Percentiles rank a stretch among this genome's conserved stretches.
Evolutionary conservation across 2,888 invertebrate species (phyloP).

Genomic region (Heliconius charithonia): DNA sequence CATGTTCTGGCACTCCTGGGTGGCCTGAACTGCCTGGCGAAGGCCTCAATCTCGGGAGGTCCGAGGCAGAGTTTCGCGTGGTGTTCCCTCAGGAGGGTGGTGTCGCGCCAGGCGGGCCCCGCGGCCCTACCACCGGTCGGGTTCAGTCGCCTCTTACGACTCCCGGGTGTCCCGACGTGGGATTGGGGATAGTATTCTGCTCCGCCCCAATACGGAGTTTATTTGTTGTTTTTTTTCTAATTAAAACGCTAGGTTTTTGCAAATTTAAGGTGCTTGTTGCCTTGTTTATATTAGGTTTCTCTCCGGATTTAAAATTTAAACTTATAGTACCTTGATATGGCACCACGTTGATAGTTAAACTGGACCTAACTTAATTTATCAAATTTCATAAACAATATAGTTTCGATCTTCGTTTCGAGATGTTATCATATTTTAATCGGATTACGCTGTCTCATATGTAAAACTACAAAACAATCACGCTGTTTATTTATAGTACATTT

Average conservation of each 20-base stretch:
- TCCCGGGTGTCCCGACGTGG: constrained; percentile 48
- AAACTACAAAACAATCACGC: constrained; percentile 43
- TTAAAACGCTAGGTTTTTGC: background rate
- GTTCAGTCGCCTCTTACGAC: constrained; percentile 50
- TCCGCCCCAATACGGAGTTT: constrained; percentile 49
- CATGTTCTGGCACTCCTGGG: constrained; percentile 22
- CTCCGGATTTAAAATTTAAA: too few species aligned
- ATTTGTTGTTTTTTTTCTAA: background rate
- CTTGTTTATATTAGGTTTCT: background rate
- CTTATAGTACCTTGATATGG: background rate
- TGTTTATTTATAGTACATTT: constrained; percentile 32
- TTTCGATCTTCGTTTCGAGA: background rate
- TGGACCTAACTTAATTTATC: background rate
- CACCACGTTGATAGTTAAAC: background rate
- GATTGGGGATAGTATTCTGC: constrained; percentile 49
- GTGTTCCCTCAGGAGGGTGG: constrained; percentile 44
- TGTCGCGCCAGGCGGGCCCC: constrained; percentile 46
- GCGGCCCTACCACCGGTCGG: constrained; percentile 48
- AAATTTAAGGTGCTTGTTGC: background rate
- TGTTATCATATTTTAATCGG: background rate
- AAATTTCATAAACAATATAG: background rate
- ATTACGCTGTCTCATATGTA: background rate
- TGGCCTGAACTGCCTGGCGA: background rate
- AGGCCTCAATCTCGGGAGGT: constrained; percentile 1
- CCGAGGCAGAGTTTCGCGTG: background rate